Percentiles rank a stretch among this genome's conserved stretches.
Evolutionary conservation across 2,888 invertebrate genomes (phyloP).

Genomic region (Dryobota labecula): DNA sequence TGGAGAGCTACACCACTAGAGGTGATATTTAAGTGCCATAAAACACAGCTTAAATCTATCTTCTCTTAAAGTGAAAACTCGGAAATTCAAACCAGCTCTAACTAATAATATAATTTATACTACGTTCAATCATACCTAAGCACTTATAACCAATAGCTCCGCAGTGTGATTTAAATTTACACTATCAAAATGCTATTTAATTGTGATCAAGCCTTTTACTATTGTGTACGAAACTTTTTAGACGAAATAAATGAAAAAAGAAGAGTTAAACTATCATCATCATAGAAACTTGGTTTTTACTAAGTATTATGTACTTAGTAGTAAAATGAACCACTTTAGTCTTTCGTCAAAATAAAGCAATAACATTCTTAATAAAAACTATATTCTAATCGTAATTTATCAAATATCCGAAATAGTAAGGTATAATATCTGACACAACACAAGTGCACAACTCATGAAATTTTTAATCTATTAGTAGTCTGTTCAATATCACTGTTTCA

Average conservation of each 20-base stretch:
- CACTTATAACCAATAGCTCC: neutral
- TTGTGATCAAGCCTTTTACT: too few species aligned
- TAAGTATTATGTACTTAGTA: neutral
- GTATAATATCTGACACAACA: neutral
- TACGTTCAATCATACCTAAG: neutral
- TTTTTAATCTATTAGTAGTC: neutral
- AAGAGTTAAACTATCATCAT: neutral
- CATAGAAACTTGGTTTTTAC: neutral
- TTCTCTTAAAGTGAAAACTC: neutral
- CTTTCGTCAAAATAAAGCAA: conserved; percentile 13
- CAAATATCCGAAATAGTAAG: neutral
- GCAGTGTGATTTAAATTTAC: neutral
- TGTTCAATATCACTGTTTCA: neutral
- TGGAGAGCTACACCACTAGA: too few species aligned
- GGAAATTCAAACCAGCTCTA: neutral
- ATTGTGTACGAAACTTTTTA: too few species aligned
- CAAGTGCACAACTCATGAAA: neutral
- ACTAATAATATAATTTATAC: neutral
- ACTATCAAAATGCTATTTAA: neutral
- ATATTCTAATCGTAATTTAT: conserved; percentile 24
- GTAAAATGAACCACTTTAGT: neutral
- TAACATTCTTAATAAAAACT: conserved; percentile 17
- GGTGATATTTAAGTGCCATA: neutral
- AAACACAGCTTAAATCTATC: neutral
- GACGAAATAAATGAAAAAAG: neutral